Evolutionary conservation across 23 tunicate species (phyloP).

Genomic region (Ciona savignyi): DNA sequence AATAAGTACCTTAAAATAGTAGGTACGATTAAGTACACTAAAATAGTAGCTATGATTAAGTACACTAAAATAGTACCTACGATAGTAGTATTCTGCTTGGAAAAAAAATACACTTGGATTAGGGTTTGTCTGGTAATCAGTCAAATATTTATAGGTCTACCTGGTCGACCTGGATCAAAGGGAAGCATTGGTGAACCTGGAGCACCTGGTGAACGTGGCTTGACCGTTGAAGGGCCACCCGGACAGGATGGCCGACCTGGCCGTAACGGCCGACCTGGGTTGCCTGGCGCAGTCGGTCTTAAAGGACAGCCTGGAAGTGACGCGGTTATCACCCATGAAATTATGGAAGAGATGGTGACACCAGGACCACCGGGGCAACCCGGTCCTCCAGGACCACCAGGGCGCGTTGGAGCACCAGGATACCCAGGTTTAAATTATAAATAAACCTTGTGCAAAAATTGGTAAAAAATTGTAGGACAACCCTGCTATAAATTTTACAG

Average conservation of each 20-base stretch:
- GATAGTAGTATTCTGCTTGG: too few species aligned
- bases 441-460: too few species aligned
- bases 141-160: conserved; percentile 28
- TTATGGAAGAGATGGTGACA: conserved; percentile 63
- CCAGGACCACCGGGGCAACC: conserved; percentile 67
- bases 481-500: too few species aligned
- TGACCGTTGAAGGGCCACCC: conserved; percentile 52
- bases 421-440: conserved; percentile 31
- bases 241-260: conserved; percentile 79
- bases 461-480: too few species aligned
- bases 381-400: conserved; percentile 77
- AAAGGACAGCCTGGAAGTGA: conserved; percentile 56
- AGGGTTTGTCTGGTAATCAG: background rate
- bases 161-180: conserved; percentile 43
- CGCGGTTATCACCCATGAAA: conserved; percentile 33
- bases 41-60: too few species aligned
- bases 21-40: too few species aligned
- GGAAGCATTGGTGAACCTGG: conserved; percentile 59
- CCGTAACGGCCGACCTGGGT: conserved; percentile 45
- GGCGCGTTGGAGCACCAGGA: conserved; percentile 33
- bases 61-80: too few species aligned
- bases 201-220: conserved; percentile 39
- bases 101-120: background rate
- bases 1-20: background rate
- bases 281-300: conserved; percentile 48